phyloP scores from a whole-genome alignment of 1,140 invertebrate genomes.

The Megalopta genalis region DNA sequence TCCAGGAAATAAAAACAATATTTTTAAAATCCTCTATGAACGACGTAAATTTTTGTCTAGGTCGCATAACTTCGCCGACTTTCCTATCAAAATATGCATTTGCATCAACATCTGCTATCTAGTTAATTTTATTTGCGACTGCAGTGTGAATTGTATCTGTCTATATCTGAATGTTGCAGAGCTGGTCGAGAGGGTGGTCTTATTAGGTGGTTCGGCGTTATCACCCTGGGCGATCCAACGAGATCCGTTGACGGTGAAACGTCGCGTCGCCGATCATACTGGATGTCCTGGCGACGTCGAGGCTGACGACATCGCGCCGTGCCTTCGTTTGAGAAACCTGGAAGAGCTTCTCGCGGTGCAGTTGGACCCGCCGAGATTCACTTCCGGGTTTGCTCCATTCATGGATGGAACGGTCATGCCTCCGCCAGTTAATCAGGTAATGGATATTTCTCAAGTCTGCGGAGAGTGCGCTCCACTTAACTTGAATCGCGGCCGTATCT shows the following conservation, averaged over 20 bases:
- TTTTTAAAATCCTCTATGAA: no score
- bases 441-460: background rate
- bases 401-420: slow-evolving; percentile 90
- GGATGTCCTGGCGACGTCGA: slow-evolving; percentile 88
- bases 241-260: slow-evolving; percentile 90
- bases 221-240: slow-evolving; percentile 96
- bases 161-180: slow-evolving; percentile 80
- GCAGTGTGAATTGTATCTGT: background rate
- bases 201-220: slow-evolving; percentile 96
- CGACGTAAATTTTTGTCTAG: no score
- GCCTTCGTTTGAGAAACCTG: slow-evolving; percentile 87
- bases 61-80: no score
- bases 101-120: no score
- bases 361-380: slow-evolving; percentile 89
- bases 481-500: no score
- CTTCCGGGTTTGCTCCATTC: slow-evolving; percentile 93
- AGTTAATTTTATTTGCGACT: no score
- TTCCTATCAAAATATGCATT: no score
- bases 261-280: slow-evolving; percentile 88
- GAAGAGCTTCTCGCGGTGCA: slow-evolving; percentile 86
- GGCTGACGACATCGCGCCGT: slow-evolving; percentile 90
- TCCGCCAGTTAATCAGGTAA: slow-evolving; percentile 68
- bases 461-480: no score
- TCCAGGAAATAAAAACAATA: no score
- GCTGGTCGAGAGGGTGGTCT: slow-evolving; percentile 93